Percentiles rank a stretch among this genome's conserved stretches.
These are phyloP conservation scores for Bufo bufo DNA, from an alignment of 2,113 vertebrate species.

Conservation along the genomic window DNA sequence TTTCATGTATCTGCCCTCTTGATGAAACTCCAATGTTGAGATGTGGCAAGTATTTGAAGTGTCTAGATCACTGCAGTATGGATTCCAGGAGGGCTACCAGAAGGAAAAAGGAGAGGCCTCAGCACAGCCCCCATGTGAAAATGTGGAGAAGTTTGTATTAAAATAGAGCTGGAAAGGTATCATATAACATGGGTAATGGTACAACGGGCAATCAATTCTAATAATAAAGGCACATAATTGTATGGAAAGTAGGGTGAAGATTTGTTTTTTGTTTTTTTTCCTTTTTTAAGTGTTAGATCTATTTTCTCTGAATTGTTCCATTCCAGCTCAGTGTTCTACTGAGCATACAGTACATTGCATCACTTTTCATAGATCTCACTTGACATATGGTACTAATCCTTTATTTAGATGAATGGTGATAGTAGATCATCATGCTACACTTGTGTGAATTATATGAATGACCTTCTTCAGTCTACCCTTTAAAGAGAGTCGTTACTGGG, in stretches of 20 bases:
- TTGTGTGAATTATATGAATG: neutral
- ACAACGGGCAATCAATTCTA: neutral
- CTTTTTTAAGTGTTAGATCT: neutral
- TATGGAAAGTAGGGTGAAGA: too few species aligned
- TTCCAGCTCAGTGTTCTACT: neutral
- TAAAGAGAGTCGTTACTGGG: neutral
- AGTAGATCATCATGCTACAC: neutral
- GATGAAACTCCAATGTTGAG: too few species aligned
- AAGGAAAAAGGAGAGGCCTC: too few species aligned
- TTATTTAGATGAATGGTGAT: neutral
- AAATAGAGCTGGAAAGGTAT: neutral
- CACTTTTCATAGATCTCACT: neutral
- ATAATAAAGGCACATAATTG: neutral
- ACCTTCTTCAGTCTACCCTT: neutral
- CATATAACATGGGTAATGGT: neutral
- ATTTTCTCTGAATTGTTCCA: neutral
- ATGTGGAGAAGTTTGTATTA: too few species aligned
- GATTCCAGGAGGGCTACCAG: too few species aligned
- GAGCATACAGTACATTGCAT: neutral
- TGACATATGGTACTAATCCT: neutral
- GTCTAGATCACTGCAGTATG: too few species aligned
- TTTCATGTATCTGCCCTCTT: too few species aligned
- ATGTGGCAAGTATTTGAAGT: too few species aligned
- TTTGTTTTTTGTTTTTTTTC: neutral
- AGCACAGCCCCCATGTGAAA: too few species aligned